Percentiles rank a stretch among this genome's conserved stretches.
Evolutionary conservation across 2,797 vertebrate genomes (phyloP).

Genomic region (Rhinichthys osculus): DNA sequence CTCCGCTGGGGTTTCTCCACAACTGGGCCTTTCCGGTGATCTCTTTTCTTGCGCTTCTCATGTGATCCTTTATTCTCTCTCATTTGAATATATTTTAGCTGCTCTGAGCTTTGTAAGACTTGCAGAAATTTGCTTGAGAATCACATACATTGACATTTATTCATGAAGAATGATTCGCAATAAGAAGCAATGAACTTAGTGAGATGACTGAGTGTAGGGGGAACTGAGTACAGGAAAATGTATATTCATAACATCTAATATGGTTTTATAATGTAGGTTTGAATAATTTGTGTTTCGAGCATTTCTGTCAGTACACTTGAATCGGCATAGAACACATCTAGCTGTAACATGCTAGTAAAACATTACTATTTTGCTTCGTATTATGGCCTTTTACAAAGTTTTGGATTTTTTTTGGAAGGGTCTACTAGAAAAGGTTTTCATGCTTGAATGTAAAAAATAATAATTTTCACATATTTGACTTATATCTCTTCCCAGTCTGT

Average conservation of each 20-base stretch:
- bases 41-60: background rate
- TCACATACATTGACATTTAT: background rate
- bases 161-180: background rate
- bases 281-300: background rate
- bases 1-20: background rate
- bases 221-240: background rate
- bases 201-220: background rate
- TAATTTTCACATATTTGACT: background rate
- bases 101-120: background rate
- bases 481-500: background rate
- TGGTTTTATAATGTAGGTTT: background rate
- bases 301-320: background rate
- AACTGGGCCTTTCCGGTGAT: background rate
- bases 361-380: background rate
- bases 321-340: background rate
- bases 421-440: background rate
- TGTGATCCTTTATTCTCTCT: background rate
- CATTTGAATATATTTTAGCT: slow-evolving; percentile 7
- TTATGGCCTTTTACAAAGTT: background rate
- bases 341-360: background rate
- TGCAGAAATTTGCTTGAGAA: background rate
- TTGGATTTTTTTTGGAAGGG: no score
- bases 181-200: background rate
- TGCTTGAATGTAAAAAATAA: background rate
- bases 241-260: background rate